Base-by-base conservation (phyloP, 2,113 vertebrate genomes). In the Apteryx owenii region DNA sequence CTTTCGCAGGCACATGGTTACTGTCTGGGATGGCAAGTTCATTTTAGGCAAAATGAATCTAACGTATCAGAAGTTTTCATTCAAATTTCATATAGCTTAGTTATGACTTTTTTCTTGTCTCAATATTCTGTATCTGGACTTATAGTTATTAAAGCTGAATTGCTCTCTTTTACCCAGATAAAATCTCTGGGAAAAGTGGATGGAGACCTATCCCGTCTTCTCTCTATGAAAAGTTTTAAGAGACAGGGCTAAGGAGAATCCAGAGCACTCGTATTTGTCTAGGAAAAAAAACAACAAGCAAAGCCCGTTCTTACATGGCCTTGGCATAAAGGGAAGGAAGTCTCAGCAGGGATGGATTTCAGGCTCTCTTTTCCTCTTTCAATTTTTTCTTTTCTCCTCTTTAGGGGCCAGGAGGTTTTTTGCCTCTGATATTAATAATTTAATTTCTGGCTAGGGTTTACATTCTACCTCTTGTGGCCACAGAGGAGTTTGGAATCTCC, bases 401-500 rank as follows among this genome's bases (percentile, higher is more conserved):
- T 78, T 7, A 60, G 40, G 7, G 11, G 22, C 62, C 71, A 56
- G 53, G 81, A 80, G 22, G 7, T 18, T 33, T 38, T 85, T 81
- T 75, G 38, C 28, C 42, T 89, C 38, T 12, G n/a, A 76, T 36
- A 36, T 7, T 25, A 40, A 23, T 33, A 56, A 60, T 28, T 51
- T 18, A 4, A 36, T 36, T 77, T 65, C 61, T 40, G 21, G 23
- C n/a, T 80, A 66, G 36, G 26, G 50, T 79, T 65, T 75, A 38
- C 72, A 20, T 33, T 28, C 42, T 53, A 33, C 26, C 53, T 58
- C 33, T n/a, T 69, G 21, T 0, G 1, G n/a, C 33, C 33, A 25
- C 0, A 0, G 48, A 42, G 61, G 73, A 50, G 51, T 25, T 2
- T 33, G 65, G 56, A 91, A 56, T 46, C 22, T 26, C 48, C 48